phyloP scores from a whole-genome alignment of 2,888 invertebrate species.

The Syrista parreyssii region DNA sequence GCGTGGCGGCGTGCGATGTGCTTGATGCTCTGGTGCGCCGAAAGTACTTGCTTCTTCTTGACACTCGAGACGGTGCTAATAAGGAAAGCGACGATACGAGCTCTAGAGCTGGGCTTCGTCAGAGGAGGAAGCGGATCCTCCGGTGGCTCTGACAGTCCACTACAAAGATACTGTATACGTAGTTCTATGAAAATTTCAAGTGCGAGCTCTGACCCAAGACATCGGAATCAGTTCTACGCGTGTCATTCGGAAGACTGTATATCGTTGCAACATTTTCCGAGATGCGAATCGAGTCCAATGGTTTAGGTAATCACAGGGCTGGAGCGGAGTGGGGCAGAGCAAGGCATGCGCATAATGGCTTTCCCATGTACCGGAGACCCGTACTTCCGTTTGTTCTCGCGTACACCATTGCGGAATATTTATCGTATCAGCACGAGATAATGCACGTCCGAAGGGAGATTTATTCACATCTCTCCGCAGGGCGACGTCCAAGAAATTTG shows the following conservation, averaged over 20 bases:
- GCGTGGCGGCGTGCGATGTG: too few relatives aligned
- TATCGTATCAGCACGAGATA: constrained; percentile 41
- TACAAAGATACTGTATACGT: too few relatives aligned
- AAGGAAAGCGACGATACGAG: constrained; percentile 22
- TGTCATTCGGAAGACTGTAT: too few relatives aligned
- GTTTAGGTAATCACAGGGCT: too few relatives aligned
- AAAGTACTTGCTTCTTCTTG: background rate
- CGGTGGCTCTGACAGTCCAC: too few relatives aligned
- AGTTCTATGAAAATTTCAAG: too few relatives aligned
- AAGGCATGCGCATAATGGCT: constrained; percentile 48
- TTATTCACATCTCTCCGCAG: constrained; percentile 30
- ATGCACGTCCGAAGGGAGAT: constrained; percentile 46
- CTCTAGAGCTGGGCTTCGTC: constrained; percentile 10
- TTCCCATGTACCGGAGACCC: constrained; percentile 51
- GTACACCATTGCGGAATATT: constrained; percentile 40
- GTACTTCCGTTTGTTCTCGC: constrained; percentile 26
- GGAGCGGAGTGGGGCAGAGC: background rate
- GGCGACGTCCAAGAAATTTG: too few relatives aligned
- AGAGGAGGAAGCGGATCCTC: constrained; percentile 12
- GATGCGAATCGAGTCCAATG: too few relatives aligned
- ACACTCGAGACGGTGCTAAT: constrained; percentile 29
- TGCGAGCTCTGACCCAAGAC: too few relatives aligned
- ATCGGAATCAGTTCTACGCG: too few relatives aligned
- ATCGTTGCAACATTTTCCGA: too few relatives aligned
- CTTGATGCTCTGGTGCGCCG: too few relatives aligned